Evolutionary conservation across 2,888 invertebrate species (phyloP), one percentile per base, ranked within the genome.

Genomic region (Beris chalybata): DNA sequence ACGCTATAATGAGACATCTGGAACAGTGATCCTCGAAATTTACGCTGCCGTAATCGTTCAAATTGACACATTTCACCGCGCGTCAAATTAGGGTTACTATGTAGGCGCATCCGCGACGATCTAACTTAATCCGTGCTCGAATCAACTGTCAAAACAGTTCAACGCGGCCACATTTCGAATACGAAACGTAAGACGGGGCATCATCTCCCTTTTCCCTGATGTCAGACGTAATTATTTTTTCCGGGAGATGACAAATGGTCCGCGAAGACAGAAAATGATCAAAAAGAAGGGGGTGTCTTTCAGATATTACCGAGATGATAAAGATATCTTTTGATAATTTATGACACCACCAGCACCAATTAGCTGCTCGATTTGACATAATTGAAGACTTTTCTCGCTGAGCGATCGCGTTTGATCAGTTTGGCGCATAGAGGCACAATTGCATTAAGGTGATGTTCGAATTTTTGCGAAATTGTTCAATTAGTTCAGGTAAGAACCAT

Each of bases 21-120:
- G 38, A 38, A 38, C 38, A 9, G 5, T 38, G 5, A 7, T 38
- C 38, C 38, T 7, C 9, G 7, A 38, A 52, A 52, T 22, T 52
- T 13, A 52, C 52, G 48, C 13, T 15, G 12, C 12, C 15, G 22
- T 29, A 29, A 15, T 52, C 52, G 52, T 52, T 52, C 52, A 52
- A 22, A 52, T 52, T 52, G 52, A 52, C 52, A 52, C 52, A 52
- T 52, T 52, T 52, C 52, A 52, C 52, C 52, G 52, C 52, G 22
- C 52, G n/a, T 38, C 38, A 52, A 53, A 53, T 53, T 53, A 53
- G 30, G 53, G 30, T 53, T 53, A 53, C 29, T 31, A 53, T 31
- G 15, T 15, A 52, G 29, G 31, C 31, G 30, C n/a, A 9, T 11
- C 53, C 30, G 31, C 4, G 9, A 53, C 30, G 11, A 30, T 53